Conservation (phyloP, 2,113 vertebrate genomes). For the Saccopteryx bilineata region DNA sequence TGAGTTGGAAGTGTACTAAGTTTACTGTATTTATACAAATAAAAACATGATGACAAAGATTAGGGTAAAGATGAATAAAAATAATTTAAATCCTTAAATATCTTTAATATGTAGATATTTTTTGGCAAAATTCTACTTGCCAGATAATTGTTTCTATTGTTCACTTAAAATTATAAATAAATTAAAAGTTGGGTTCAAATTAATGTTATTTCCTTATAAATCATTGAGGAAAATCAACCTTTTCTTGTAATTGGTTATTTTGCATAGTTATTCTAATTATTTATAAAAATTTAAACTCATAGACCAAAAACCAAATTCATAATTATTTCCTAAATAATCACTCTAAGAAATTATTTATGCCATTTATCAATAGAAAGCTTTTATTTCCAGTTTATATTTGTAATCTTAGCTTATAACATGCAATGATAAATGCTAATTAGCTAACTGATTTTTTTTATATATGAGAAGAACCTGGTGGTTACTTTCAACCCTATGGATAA, state of each 20-base stretch:
- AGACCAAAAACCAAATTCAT: background rate
- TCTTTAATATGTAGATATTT: background rate
- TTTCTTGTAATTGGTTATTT: background rate
- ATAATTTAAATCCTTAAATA: background rate
- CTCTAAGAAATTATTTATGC: background rate
- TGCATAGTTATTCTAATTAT: background rate
- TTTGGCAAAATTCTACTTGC: background rate
- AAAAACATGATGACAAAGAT: background rate
- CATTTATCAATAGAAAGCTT: background rate
- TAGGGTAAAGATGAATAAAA: background rate
- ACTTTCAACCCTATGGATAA: background rate
- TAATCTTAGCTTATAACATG: background rate
- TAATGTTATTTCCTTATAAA: conserved; percentile 10
- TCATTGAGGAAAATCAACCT: background rate
- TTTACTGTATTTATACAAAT: background rate
- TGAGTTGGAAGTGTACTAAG: background rate
- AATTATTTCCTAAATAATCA: background rate
- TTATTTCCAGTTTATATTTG: conserved; percentile 4
- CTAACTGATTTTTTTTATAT: background rate
- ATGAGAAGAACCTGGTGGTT: background rate
- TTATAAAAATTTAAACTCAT: background rate
- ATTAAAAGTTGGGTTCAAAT: background rate
- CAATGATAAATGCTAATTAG: background rate
- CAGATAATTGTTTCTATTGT: background rate
- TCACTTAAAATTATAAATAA: background rate